Conservation (phyloP, 2,113 vertebrate species). For the Microcebus tavaratra region DNA sequence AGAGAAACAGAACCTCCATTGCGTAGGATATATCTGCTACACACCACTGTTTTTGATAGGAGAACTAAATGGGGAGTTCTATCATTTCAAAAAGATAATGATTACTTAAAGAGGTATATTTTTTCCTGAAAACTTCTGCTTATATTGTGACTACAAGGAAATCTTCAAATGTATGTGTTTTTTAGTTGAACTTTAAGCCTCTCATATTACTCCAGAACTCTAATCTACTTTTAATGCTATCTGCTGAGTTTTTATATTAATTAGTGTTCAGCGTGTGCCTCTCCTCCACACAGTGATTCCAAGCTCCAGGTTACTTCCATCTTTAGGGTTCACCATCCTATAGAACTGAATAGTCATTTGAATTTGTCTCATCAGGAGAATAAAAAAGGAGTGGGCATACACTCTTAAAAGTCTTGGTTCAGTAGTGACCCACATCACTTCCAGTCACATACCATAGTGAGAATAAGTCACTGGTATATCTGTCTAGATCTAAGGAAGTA, state of each 20-base stretch:
- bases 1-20: not conserved
- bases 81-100: not conserved
- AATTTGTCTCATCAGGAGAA: no score
- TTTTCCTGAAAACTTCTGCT: conserved; percentile 2
- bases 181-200: not conserved
- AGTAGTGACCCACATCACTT: no score
- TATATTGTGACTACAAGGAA: not conserved
- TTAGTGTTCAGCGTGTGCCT: not conserved
- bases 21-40: not conserved
- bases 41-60: not conserved
- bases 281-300: not conserved
- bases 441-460: no score
- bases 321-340: no score
- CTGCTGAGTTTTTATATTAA: not conserved
- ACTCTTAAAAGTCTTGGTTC: no score
- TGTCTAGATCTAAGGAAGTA: no score
- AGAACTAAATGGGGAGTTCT: not conserved
- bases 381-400: no score
- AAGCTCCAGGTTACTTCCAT: no score
- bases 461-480: no score
- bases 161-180: not conserved
- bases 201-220: not conserved
- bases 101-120: not conserved
- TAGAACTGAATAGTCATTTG: no score
- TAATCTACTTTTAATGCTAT: not conserved